Conservation (phyloP, 1,140 invertebrate species). For the Calycopis cecrops region DNA sequence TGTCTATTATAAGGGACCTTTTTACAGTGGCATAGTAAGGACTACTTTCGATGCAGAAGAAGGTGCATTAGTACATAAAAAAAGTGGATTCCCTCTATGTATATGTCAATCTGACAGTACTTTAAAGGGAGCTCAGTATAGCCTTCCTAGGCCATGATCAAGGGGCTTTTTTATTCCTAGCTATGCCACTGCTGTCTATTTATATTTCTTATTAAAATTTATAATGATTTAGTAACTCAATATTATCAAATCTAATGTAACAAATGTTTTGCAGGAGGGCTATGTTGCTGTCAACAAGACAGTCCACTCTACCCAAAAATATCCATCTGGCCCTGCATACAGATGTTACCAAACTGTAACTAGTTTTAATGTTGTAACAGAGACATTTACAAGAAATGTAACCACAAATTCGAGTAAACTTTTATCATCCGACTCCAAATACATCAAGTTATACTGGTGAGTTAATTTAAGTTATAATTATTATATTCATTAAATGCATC, state of each 20-base stretch:
- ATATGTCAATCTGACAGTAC: no score
- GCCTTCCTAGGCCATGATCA: no score
- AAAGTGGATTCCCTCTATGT: no score
- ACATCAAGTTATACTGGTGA: conserved; percentile 36
- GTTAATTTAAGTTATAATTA: conserved; percentile 22
- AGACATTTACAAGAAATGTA: conserved; percentile 46
- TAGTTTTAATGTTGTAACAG: conserved; percentile 43
- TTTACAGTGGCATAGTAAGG: no score
- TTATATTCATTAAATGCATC: background rate
- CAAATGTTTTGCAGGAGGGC: conserved; percentile 41
- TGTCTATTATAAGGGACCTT: no score
- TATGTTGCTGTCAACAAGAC: conserved; percentile 42
- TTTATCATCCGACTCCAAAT: conserved; percentile 27
- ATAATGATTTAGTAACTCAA: no score
- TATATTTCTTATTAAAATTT: no score
- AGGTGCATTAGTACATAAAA: no score
- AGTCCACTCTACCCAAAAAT: conserved; percentile 36
- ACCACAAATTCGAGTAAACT: conserved; percentile 43
- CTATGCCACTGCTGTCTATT: no score
- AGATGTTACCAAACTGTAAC: conserved; percentile 45
- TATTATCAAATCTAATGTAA: background rate
- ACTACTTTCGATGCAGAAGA: no score
- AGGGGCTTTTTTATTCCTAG: no score
- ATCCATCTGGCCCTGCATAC: conserved; percentile 36
- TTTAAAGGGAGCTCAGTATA: no score